phyloP scores from a whole-genome alignment of 30 jellyfish, hydroid and myxozoan genomes.

The Clytia hemisphaerica region DNA sequence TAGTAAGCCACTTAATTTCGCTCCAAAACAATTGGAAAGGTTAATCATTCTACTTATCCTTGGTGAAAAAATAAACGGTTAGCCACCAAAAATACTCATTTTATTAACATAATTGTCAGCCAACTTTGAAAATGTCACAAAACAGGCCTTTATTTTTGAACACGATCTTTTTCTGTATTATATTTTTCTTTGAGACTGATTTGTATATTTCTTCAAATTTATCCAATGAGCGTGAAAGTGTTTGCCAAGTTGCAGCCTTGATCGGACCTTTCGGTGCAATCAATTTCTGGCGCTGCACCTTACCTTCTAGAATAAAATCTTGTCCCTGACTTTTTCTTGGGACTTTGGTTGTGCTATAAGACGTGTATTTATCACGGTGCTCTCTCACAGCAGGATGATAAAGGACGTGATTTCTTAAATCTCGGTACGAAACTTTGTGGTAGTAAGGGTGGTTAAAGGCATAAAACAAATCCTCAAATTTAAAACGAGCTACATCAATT shows the following conservation, averaged over 20 bases:
- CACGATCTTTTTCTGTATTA: neutral
- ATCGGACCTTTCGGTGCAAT: neutral
- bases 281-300: neutral
- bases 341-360: neutral
- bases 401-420: neutral
- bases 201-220: neutral
- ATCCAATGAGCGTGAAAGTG: slow-evolving; percentile 1
- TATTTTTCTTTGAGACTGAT: neutral
- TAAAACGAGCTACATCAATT: neutral
- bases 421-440: neutral
- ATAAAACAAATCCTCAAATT: neutral
- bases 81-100: no score
- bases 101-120: no score
- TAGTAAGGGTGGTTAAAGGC: neutral
- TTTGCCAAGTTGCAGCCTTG: neutral
- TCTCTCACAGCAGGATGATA: neutral
- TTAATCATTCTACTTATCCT: no score
- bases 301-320: neutral
- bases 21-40: no score
- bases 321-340: neutral
- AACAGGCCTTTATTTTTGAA: no score
- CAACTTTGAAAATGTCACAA: no score
- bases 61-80: no score
- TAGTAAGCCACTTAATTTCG: no score
- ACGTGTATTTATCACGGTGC: neutral